Evolutionary conservation across 1,140 invertebrate genomes (phyloP), one percentile per base, ranked within the genome.

Genomic region (Ylistrum balloti): DNA sequence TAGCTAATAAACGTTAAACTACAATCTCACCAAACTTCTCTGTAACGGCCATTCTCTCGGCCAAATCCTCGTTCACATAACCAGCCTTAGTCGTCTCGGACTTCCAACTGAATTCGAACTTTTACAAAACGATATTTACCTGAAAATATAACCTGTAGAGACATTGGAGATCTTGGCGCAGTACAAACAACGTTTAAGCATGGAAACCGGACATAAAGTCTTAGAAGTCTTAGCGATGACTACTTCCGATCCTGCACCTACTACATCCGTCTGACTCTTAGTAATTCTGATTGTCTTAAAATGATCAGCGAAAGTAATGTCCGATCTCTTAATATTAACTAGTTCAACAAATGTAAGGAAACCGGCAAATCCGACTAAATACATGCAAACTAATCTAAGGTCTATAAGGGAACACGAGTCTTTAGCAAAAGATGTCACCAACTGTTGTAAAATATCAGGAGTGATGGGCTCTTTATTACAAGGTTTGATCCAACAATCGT

Each of bases 381-480:
- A 85, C 87, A 88, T 88, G 45, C 86, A 88, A 32, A 48, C 88
- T 13, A 88, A 33, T 34, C 90, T 87, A 7, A 88, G n/a, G 41
- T 90, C 56, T 33, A 17, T 28, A 28, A 90, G 86, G 45, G 74
- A 32, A 56, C 20, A 33, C 0, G 28, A 22, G 15, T 87, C 41
- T 33, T 48, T 87, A 34, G 86, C 89, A 38, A 74, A 87, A 28
- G n/a, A 22, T 48, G 33, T 33, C 33, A 45, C 38, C 0, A 90
- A 20, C n/a, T 87, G 28, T 15, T 33, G 33, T 86, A 90, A 86
- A 17, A 87, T 56, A 22, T 90, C 41, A 10, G 90, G 87, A 33
- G 90, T 88, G 20, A 90, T 88, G 2, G 90, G 90, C n/a, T 56
- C n/a, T 56, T 88, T 90, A 45, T 88, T 88, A 86, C n/a, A 56